phyloP scores from a whole-genome alignment of 2,113 vertebrate species.

The Grammomys surdaster region DNA sequence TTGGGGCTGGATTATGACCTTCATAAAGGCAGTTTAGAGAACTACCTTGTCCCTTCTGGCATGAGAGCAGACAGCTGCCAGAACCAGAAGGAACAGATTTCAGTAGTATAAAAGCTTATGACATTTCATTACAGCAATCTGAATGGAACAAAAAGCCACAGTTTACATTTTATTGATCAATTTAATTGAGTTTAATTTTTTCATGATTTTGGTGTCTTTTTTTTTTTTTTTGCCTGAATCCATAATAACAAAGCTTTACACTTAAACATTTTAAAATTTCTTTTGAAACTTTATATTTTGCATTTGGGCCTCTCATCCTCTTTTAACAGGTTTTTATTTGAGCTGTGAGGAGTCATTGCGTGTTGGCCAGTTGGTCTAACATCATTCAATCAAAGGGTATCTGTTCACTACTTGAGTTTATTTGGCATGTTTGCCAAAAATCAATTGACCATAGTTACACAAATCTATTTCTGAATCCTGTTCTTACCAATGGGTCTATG shows the following conservation, averaged over 20 bases:
- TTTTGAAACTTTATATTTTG: not conserved
- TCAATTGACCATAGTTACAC: not conserved
- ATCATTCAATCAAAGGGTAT: not conserved
- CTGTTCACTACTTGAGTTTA: not conserved
- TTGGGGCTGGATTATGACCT: not conserved
- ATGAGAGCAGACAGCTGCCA: not conserved
- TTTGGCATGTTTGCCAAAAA: slow-evolving; percentile 6
- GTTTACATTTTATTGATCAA: not conserved
- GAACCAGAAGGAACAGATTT: not conserved
- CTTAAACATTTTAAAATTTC: not conserved
- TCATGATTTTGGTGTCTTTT: not conserved
- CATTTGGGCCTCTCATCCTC: not conserved
- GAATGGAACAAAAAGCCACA: not conserved
- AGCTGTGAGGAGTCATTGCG: not conserved
- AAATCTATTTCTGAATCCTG: not conserved
- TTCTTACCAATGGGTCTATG: not conserved
- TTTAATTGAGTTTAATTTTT: not conserved
- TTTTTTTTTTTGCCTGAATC: not conserved
- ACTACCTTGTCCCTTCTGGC: not conserved
- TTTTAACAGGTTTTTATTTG: not conserved
- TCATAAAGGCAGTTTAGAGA: not conserved
- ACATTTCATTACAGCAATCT: not conserved
- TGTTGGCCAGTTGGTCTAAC: not conserved
- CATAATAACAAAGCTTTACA: not conserved
- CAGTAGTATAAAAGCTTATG: not conserved